These are phyloP conservation scores for Anolis apletophallus DNA, from an alignment of 2,797 vertebrate species.

Conservation along the genomic window DNA sequence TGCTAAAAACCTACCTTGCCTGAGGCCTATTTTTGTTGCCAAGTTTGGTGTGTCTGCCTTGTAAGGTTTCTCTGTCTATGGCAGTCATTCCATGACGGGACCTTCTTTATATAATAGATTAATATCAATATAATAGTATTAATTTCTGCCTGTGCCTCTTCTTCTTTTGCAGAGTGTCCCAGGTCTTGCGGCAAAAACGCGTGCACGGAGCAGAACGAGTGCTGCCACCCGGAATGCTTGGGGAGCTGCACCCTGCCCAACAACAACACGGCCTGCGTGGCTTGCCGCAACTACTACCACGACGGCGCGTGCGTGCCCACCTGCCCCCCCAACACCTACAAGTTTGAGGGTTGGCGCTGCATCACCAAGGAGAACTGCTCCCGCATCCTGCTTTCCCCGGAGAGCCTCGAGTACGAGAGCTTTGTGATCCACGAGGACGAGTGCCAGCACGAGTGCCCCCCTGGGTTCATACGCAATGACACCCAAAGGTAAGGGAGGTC, in stretches of 20 bases:
- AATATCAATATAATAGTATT: too few species aligned
- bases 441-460: slow-evolving; percentile 93
- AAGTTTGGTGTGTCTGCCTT: too few species aligned
- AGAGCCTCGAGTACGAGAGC: slow-evolving; percentile 79
- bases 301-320: slow-evolving; percentile 87
- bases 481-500: slow-evolving; percentile 87
- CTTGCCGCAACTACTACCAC: slow-evolving; percentile 92
- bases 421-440: slow-evolving; percentile 95
- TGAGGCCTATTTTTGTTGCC: too few species aligned
- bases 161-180: slow-evolving; percentile 86
- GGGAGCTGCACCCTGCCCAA: slow-evolving; percentile 89
- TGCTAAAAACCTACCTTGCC: too few species aligned
- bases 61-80: too few species aligned
- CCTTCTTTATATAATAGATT: too few species aligned
- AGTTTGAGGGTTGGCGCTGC: slow-evolving; percentile 97
- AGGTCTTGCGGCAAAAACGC: slow-evolving; percentile 86
- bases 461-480: slow-evolving; percentile 91
- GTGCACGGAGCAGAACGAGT: slow-evolving; percentile 88
- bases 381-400: slow-evolving; percentile 80
- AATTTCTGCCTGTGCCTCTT: slow-evolving; percentile 14
- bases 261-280: slow-evolving; percentile 88
- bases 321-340: slow-evolving; percentile 92
- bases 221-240: slow-evolving; percentile 95
- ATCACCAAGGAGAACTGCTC: slow-evolving; percentile 92
- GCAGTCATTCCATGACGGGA: too few species aligned